Evolutionary conservation across 2,888 invertebrate species (phyloP).

Genomic region (Drosophila quinaria): DNA sequence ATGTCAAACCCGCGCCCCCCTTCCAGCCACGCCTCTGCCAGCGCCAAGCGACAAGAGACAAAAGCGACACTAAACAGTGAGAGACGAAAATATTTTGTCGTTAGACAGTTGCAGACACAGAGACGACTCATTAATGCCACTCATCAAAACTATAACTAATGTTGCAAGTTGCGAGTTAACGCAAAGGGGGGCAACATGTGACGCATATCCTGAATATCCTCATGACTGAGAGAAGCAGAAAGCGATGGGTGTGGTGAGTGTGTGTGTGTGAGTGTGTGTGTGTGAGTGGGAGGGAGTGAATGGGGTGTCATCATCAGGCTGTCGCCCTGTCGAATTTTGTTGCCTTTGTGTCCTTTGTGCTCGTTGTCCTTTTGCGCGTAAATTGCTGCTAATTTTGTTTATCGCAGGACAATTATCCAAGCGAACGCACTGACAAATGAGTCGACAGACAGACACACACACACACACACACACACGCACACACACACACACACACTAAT

Average conservation of each 20-base stretch:
- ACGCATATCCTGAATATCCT: conserved; percentile 33
- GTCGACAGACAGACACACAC: conserved; percentile 53
- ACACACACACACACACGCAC: too few species aligned
- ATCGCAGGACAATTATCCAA: conserved; percentile 86
- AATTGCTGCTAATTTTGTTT: conserved; percentile 85
- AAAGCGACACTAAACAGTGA: conserved; percentile 50
- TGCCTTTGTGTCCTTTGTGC: conserved; percentile 36
- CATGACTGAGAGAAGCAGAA: conserved; percentile 16
- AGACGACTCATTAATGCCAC: conserved; percentile 81
- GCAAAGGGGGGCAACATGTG: conserved; percentile 22
- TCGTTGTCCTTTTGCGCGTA: conserved; percentile 73
- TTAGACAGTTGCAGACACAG: conserved; percentile 71
- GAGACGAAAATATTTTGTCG: conserved; percentile 3
- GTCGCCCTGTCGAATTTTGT: conserved; percentile 38
- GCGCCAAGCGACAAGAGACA: conserved; percentile 6
- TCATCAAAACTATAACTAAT: conserved; percentile 80
- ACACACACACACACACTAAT: too few species aligned
- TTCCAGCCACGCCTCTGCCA: not conserved
- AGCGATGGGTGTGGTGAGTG: not conserved
- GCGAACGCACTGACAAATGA: conserved; percentile 85
- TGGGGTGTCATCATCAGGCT: conserved; percentile 28
- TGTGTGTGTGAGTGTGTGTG: conserved; percentile 18
- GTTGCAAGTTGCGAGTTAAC: conserved; percentile 39
- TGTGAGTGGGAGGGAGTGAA: conserved; percentile 29
- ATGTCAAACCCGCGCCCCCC: conserved; percentile 58